A percentile compares a stretch with the other conserved stretches of the same genome.
phyloP scores from a whole-genome alignment of 2,797 vertebrate genomes.

The Hydrocynus forskahlii region DNA sequence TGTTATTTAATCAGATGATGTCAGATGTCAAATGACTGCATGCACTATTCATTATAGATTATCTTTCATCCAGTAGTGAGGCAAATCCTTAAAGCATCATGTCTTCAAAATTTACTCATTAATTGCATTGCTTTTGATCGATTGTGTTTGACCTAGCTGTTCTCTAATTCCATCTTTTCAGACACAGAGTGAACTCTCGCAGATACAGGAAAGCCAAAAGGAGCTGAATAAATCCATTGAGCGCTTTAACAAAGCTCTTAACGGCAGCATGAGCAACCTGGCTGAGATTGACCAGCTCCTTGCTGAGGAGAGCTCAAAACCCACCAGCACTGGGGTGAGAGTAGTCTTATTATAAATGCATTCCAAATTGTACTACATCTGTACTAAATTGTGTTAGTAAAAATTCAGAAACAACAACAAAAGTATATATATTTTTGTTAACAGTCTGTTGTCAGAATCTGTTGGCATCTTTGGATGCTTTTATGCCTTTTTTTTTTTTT shows the following conservation, averaged over 20 bases:
- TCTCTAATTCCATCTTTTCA: conserved; percentile 55
- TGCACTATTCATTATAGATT: too few species aligned
- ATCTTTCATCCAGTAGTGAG: too few species aligned
- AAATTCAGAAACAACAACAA: too few species aligned
- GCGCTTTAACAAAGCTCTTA: conserved; percentile 82
- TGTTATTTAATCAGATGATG: too few species aligned
- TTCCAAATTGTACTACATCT: background rate
- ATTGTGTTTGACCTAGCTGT: background rate
- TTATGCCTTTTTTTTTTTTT: too few species aligned
- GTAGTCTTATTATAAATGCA: background rate
- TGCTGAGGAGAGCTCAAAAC: conserved; percentile 78
- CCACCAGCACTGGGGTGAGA: conserved; percentile 76
- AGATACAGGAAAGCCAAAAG: conserved; percentile 87
- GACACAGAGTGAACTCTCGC: conserved; percentile 88
- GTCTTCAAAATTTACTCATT: too few species aligned
- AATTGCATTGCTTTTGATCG: too few species aligned
- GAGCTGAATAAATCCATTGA: conserved; percentile 88
- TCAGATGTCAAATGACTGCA: background rate
- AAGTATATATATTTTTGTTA: too few species aligned
- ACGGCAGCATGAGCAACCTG: conserved; percentile 82
- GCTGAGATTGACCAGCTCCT: conserved; percentile 82
- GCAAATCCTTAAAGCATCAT: too few species aligned
- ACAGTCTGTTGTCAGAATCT: too few species aligned
- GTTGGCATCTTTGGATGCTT: too few species aligned
- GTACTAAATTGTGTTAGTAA: too few species aligned